These are phyloP conservation scores for human (Homo sapiens) DNA, from an alignment of 2,113 vertebrate species.

Conservation along the genomic window GRCh38 chr1:200551001-200551500, in stretches of 20 bases:
- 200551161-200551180: not conserved
- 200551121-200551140: not conserved
- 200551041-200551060: not conserved
- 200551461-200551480: conserved; percentile 26
- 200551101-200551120: not conserved
- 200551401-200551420: not conserved
- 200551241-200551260: not conserved
- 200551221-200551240: not conserved
- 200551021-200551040: not conserved
- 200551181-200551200: not conserved
- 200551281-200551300: not conserved
- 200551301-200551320: not conserved
- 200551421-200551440: not conserved
- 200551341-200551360: not conserved
- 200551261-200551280: not conserved
- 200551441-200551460: conserved; percentile 15
- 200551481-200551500: not conserved
- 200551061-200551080: not conserved
- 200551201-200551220: not conserved
- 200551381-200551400: not conserved
- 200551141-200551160: not conserved
- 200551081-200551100: not conserved
- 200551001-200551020: not conserved
- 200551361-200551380: not conserved
- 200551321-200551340: not conserved